Base-by-base conservation (phyloP, 2,797 vertebrate genomes). In the Tiaroga cobitis region DNA sequence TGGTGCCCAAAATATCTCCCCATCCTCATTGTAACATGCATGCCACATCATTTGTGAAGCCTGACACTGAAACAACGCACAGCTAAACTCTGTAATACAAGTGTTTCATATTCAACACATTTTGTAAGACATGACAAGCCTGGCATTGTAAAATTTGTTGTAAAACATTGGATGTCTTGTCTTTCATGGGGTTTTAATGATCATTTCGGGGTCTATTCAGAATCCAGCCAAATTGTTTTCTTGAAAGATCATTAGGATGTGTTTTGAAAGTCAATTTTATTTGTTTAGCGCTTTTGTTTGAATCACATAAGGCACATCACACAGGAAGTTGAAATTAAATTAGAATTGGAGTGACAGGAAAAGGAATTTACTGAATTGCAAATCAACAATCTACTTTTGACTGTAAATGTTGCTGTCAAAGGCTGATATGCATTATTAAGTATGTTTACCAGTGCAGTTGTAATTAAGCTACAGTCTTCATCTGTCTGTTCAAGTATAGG, bases 1-100 rank as follows among this genome's bases (percentile, higher is more conserved):
- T 9, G 16, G 70, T 72, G 77, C 88, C 81, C 41, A 83, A 87
- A 90, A 89, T 89, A 89, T 80, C 84, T 81, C 85, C 78, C 80
- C 80, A 83, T 37, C 34, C 68, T 80, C 85, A 69, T 78, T 84
- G 78, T 61, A 74, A 68, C 87, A 87, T 75, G 86, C 46, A 19
- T 87, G 81, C 74, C 83, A 87, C 29, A 84, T 63, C 29, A 73
- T 73, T 85, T 80, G 41, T 70, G 29, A 79, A 54, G 73, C 72
- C 67, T 70, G 80, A 61, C 80, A 85, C 26, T 81, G 32, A 68
- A 77, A 80, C 65, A 79, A 21, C 3, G 8, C 61, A 70, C 41
- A 63, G 84, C 81, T 82, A 51, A 74, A 82, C 41, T 29, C 72
- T 63, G 29, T 46, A 34, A 74, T 73, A 65, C 19, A 29, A 2